phyloP scores from a whole-genome alignment of 2,113 vertebrate genomes.

The Desmodus rotundus region DNA sequence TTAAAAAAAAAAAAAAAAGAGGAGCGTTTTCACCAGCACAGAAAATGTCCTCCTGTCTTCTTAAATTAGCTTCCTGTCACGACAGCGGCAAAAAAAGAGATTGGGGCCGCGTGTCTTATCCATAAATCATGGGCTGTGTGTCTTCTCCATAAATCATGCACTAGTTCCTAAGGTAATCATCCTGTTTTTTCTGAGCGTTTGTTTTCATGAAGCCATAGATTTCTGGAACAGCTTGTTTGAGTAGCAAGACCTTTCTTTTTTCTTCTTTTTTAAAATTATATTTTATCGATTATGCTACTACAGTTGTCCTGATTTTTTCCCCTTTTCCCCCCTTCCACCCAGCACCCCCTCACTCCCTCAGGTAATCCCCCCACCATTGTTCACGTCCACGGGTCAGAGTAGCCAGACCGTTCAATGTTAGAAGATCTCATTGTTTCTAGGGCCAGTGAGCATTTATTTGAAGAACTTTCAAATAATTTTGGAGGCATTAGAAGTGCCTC shows the following conservation, averaged over 20 bases:
- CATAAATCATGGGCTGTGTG: neutral
- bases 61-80: neutral
- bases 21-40: neutral
- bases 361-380: no score
- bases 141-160: neutral
- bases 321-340: no score
- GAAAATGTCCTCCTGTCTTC: slow-evolving; percentile 1
- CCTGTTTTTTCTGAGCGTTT: neutral
- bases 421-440: neutral
- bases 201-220: neutral
- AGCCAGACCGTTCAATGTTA: neutral
- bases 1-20: neutral
- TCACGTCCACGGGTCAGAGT: neutral
- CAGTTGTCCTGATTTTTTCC: no score
- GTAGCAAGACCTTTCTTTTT: neutral
- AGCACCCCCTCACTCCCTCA: no score
- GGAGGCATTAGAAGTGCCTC: neutral
- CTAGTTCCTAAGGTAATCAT: neutral
- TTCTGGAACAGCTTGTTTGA: slow-evolving; percentile 13
- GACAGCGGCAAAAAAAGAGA: neutral
- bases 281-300: no score
- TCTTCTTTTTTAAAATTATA: neutral
- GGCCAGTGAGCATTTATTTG: neutral
- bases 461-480: neutral
- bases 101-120: neutral